phyloP scores from a whole-genome alignment of 1,140 invertebrate species.

The Neotoxoptera formosana region DNA sequence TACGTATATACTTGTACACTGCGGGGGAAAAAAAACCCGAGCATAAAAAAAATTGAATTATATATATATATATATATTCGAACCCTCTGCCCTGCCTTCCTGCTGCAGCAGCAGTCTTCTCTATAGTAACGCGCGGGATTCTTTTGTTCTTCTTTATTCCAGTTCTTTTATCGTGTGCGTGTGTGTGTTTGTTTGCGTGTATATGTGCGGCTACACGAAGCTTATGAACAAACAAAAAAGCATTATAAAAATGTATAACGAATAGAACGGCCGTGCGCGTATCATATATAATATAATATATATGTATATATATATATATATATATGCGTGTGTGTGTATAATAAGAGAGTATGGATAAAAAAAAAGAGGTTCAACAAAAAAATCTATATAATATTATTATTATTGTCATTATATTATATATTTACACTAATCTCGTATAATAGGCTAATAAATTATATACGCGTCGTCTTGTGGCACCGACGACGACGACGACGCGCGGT shows the following conservation, averaged over 20 bases:
- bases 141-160: constrained; percentile 50
- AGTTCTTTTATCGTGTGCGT: background rate
- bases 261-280: background rate
- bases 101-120: background rate
- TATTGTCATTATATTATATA: constrained; percentile 4
- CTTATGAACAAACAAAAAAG: constrained; percentile 43
- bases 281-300: background rate
- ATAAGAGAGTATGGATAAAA: background rate
- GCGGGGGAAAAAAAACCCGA: constrained; percentile 7
- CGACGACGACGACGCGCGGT: background rate
- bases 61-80: constrained; percentile 10
- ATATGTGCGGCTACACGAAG: background rate
- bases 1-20: background rate
- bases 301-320: no score
- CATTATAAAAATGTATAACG: constrained; percentile 42
- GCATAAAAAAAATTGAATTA: constrained; percentile 21
- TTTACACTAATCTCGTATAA: constrained; percentile 45
- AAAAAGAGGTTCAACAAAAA: background rate
- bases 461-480: background rate
- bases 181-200: background rate
- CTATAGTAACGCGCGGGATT: constrained; percentile 26
- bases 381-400: constrained; percentile 10
- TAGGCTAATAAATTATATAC: constrained; percentile 34
- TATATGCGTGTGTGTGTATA: background rate
- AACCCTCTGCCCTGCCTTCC: background rate